Evolutionary conservation across 2,888 invertebrate species (phyloP).

Genomic region (Diarsia rubi): DNA sequence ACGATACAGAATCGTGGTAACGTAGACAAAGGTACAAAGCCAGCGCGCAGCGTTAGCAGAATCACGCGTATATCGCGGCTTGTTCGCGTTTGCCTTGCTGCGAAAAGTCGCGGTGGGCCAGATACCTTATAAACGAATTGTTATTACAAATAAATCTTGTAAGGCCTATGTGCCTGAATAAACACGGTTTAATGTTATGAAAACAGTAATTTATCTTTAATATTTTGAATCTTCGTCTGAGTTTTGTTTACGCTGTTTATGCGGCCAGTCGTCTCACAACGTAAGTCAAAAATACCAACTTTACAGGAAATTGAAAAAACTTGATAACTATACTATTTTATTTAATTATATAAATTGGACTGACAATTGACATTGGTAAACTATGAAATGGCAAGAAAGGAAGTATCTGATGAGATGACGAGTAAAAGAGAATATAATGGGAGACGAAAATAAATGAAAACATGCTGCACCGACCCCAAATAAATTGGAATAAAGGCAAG

Average conservation of each 20-base stretch:
- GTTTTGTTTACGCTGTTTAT: slow-evolving; percentile 1
- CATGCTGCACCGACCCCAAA: too few relatives aligned
- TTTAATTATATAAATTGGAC: too few relatives aligned
- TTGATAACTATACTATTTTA: too few relatives aligned
- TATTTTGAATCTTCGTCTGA: slow-evolving; percentile 15
- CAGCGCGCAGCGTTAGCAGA: too few relatives aligned
- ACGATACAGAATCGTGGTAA: neutral
- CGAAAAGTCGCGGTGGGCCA: neutral
- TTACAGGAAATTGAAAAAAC: too few relatives aligned
- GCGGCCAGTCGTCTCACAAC: neutral
- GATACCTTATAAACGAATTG: slow-evolving; percentile 22
- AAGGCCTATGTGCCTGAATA: slow-evolving; percentile 33
- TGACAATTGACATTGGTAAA: too few relatives aligned
- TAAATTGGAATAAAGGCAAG: too few relatives aligned
- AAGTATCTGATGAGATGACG: too few relatives aligned
- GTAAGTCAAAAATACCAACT: too few relatives aligned
- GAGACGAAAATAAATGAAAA: too few relatives aligned
- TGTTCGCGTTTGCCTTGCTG: neutral
- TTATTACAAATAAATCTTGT: slow-evolving; percentile 45
- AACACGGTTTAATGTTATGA: slow-evolving; percentile 30
- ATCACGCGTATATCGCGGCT: neutral
- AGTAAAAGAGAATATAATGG: too few relatives aligned
- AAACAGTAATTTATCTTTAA: slow-evolving; percentile 19
- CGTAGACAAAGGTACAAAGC: neutral
- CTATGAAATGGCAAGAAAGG: too few relatives aligned